phyloP scores from a whole-genome alignment of 2,797 vertebrate species.

The Borostomias antarcticus region DNA sequence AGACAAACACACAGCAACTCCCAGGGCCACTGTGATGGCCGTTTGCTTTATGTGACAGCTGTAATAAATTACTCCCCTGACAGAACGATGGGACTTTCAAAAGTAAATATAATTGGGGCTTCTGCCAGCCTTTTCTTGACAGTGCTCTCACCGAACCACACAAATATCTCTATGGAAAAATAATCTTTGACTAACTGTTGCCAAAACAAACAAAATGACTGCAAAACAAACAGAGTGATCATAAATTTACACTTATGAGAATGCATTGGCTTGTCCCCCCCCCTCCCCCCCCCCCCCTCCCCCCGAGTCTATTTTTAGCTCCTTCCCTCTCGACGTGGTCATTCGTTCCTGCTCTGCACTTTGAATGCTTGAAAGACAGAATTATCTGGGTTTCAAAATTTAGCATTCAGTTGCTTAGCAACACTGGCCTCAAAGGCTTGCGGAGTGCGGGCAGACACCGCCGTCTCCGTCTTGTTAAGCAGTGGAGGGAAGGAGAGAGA shows the following conservation, averaged over 20 bases:
- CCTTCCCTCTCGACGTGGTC: slow-evolving; percentile 32
- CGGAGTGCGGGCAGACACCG: slow-evolving; percentile 63
- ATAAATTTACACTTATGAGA: slow-evolving; percentile 52
- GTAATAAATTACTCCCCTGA: slow-evolving; percentile 36
- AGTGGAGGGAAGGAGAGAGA: slow-evolving; percentile 44
- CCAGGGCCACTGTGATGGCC: neutral
- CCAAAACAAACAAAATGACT: slow-evolving; percentile 67
- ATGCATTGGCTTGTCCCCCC: slow-evolving; percentile 18
- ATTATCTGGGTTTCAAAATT: slow-evolving; percentile 75
- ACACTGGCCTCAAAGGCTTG: slow-evolving; percentile 66
- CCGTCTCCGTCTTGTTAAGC: slow-evolving; percentile 71
- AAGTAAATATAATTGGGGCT: slow-evolving; percentile 40
- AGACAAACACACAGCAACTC: slow-evolving; percentile 15
- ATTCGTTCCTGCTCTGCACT: slow-evolving; percentile 61
- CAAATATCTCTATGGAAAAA: slow-evolving; percentile 64
- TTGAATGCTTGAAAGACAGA: slow-evolving; percentile 68
- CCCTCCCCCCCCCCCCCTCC: neutral
- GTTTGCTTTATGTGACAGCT: slow-evolving; percentile 24
- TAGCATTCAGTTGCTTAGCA: slow-evolving; percentile 83
- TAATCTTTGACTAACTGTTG: slow-evolving; percentile 49
- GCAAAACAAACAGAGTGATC: slow-evolving; percentile 51
- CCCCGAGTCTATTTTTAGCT: slow-evolving; percentile 63
- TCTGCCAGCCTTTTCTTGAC: slow-evolving; percentile 52
- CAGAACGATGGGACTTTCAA: slow-evolving; percentile 31
- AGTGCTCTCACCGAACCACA: slow-evolving; percentile 35